Evolutionary conservation across 2,113 vertebrate genomes (phyloP), one percentile per base, ranked within the genome.

Genomic region (Geococcyx californianus): DNA sequence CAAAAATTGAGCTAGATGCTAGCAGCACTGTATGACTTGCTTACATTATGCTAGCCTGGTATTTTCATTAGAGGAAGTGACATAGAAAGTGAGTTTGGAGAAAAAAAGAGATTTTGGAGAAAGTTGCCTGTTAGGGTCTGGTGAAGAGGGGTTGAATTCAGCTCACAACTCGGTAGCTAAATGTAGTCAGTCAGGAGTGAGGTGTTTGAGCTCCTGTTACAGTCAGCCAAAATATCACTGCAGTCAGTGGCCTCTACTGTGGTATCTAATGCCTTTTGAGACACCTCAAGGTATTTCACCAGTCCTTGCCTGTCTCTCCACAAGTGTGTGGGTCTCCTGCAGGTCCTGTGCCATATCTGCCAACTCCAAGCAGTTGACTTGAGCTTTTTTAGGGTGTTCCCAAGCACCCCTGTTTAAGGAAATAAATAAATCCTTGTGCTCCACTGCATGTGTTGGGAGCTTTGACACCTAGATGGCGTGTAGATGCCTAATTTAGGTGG

Each of bases 51-150:
- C 12, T 80, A 34, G 47, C 12, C 25, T 68, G 33, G 1, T 9
- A 29, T 73, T 86, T 89, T 75, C 14, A 33, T 34, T 52, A 64
- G 17, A 64, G 45, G 64, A 68, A 11, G 18, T 69, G 40, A 3
- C 47, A 56, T 6, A 64, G 26, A 64, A 89, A 34, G 29, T 31
- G 55, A 42, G 11, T 56, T 38, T 31, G 23, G 34, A 73, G n/a
- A 44, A 89, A 38, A 75, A 75, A 79, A 10, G 2, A 0, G 2
- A 0, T 42, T 76, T 21, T 44, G n/a, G 14, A 82, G 38, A 45
- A 85, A 70, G 36, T 36, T 63, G 7, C 3, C 12, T 38, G 25
- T 55, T 90, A 87, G 58, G 10, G 84, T 8, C 18, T 58, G 56
- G n/a, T 12, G 54, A 67, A 12, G 5, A 6, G 7, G 7, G 8